Base-by-base conservation (phyloP, 1,140 invertebrate species). In the Eumaeus atala region DNA sequence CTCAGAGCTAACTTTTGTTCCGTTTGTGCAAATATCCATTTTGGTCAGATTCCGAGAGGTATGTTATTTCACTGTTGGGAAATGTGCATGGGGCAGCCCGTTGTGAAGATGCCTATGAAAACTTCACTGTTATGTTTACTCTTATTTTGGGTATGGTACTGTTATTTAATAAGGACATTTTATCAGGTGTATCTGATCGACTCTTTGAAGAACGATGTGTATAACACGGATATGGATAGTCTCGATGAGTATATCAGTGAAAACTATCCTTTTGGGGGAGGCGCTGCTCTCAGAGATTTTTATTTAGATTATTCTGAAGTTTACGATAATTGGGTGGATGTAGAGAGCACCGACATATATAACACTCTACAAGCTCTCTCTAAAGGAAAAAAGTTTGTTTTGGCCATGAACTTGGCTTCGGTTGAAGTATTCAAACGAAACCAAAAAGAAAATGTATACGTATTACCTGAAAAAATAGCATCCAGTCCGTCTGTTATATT, bases 131-230 rank as follows among this genome's bases (percentile, higher is more conserved):
- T 75, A 10, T 64, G 60, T 37, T 56, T 78, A 1, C 35, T 68
- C 3, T 35, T 74, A 0, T 50, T 74, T 17, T 83, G 77, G 79
- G 72, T 82, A 40, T 77, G 70, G 69, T 80, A 80, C 48, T 80
- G 75, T 64, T 76, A 75, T 52, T 57, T 85, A 16, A 54, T 85
- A 14, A 71, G 82, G 59, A 85, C 75, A 4, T 66, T 77, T 38
- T 85, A 85, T 49, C 78, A 81, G 61, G 77, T 72, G 0, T 77
- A 66, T 48, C 60, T 85, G 9, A 82, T 85, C 55, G 68, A 64
- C 50, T 67, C 64, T 11, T 59, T 85, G 42, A 72, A 80, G 60
- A 71, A 63, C 8, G 71, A 76, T 44, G 61, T 71, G 34, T 77
- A 77, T 44, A 59, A 55, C 51, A 11, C 64, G 16, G 58, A 78